phyloP scores from a whole-genome alignment of 2,797 vertebrate species.

The Poecilia velifera region DNA sequence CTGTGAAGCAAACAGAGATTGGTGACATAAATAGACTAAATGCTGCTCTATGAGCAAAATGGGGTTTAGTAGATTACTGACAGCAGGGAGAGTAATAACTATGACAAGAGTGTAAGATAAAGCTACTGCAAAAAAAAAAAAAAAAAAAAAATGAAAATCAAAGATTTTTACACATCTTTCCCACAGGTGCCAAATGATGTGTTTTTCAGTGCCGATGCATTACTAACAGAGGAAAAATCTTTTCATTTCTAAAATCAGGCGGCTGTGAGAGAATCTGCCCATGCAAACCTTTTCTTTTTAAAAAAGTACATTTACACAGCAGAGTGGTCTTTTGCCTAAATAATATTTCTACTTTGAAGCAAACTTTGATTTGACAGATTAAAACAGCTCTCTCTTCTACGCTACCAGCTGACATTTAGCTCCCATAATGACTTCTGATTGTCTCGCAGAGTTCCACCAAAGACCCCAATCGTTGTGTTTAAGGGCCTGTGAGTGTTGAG shows the following conservation, averaged over 20 bases:
- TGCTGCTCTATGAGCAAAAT: neutral
- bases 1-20: neutral
- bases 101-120: neutral
- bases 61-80: neutral
- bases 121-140: neutral
- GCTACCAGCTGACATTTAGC: slow-evolving; percentile 66
- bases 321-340: slow-evolving; percentile 15
- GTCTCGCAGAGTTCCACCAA: slow-evolving; percentile 54
- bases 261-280: neutral
- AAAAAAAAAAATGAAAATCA: neutral
- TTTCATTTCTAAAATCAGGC: neutral
- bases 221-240: neutral
- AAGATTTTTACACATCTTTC: neutral
- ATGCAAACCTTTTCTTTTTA: too few species aligned
- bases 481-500: slow-evolving; percentile 51
- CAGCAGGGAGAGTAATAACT: neutral
- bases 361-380: slow-evolving; percentile 47
- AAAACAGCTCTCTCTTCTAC: slow-evolving; percentile 39
- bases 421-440: slow-evolving; percentile 64
- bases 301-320: slow-evolving; percentile 5
- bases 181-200: neutral
- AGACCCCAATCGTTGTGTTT: slow-evolving; percentile 54
- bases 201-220: neutral
- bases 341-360: slow-evolving; percentile 47
- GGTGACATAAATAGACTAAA: neutral